A percentile compares a stretch with the other conserved stretches of the same genome.
Conservation (phyloP, 1,140 invertebrate genomes). For the Monomorium pharaonis region DNA sequence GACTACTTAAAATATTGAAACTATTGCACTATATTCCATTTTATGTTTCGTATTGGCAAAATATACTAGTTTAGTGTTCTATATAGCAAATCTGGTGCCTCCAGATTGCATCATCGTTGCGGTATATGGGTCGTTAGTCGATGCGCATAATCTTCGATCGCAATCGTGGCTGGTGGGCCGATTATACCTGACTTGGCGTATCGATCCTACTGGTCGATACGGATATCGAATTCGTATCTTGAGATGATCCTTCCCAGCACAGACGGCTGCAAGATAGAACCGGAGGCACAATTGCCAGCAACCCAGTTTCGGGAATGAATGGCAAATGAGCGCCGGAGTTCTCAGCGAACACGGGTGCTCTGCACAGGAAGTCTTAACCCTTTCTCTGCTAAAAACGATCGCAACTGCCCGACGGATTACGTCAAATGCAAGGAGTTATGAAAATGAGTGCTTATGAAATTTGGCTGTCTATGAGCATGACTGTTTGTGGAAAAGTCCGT, state of each 20-base stretch:
- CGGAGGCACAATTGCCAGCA: slow-evolving; percentile 62
- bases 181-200: slow-evolving; percentile 66
- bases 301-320: slow-evolving; percentile 72
- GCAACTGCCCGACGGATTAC: slow-evolving; percentile 14
- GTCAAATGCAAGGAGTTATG: slow-evolving; percentile 20
- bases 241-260: slow-evolving; percentile 36
- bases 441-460: background rate
- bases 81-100: slow-evolving; percentile 48
- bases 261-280: slow-evolving; percentile 50
- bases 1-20: slow-evolving; percentile 10
- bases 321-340: slow-evolving; percentile 50
- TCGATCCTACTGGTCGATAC: slow-evolving; percentile 71
- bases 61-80: background rate
- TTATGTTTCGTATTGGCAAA: slow-evolving; percentile 14
- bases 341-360: background rate
- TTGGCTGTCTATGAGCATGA: background rate
- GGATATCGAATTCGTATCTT: slow-evolving; percentile 65
- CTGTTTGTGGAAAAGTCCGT: background rate
- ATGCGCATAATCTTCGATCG: slow-evolving; percentile 75
- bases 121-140: slow-evolving; percentile 69
- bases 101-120: slow-evolving; percentile 74
- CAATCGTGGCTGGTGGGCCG: slow-evolving; percentile 65
- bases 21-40: background rate
- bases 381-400: slow-evolving; percentile 18
- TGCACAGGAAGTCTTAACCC: slow-evolving; percentile 6